Base-by-base conservation (phyloP, 2,797 vertebrate species). In the Chloroceryle amazona region DNA sequence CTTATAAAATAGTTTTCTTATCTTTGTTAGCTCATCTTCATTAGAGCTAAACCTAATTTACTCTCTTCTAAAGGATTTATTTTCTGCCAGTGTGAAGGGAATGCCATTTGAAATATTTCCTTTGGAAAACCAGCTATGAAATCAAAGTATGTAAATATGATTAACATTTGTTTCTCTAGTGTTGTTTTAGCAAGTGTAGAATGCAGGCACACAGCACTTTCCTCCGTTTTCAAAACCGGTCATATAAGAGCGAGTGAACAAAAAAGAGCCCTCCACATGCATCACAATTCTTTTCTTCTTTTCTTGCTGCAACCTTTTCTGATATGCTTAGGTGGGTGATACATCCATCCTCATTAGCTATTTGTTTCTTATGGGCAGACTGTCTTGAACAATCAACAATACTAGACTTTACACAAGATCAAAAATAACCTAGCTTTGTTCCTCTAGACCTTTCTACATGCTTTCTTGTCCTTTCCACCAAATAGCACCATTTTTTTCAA, bases 291-390 rank as follows among this genome's bases (percentile, higher is more conserved):
- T 94, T 83, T 93, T 90, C 51, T 94, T 88, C 95, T 94, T 83
- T 93, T 90, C 47, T 93, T 88, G 76, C 81, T 89, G 75, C 86
- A 95, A 83, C 85, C 16, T 19, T 95, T 97, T 98, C 96, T 23
- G 93, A 86, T 72, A 68, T 37, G 65, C 91, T 98, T 98, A 98
- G 96, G 93, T 94, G 95, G 96, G 93, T 94, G 95, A 92, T 92
- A n/a, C 96, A 98, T 98, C 97, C 89, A 95, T 97, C 96, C 96
- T 98, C 90, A 95, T 98, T 98, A 98, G 11, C n/a, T 74, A 35
- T 37, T 63, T 89, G 61, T 86, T 97, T 96, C 93, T 96, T 97
- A 89, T 83, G 94, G 84, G 68, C 78, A 96, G 92, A 85, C 93
- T 95, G 88, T 96, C 95, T 96, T 84, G 86, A 82, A 73, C 75